Evolutionary conservation across 2,113 vertebrate genomes (phyloP).

Genomic region (Fregetta grallaria): DNA sequence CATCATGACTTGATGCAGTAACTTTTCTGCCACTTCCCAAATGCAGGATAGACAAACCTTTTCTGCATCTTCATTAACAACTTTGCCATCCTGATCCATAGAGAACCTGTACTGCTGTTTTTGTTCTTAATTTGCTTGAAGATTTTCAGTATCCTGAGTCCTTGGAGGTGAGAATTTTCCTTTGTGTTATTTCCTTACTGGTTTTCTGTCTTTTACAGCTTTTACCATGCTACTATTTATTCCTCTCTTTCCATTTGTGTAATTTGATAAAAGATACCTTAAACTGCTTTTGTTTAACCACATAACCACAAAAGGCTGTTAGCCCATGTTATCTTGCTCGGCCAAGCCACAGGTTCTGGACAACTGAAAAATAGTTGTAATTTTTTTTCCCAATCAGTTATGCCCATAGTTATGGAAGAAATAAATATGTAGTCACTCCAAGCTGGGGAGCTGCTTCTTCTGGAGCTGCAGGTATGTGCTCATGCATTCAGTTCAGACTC

Average conservation of each 20-base stretch:
- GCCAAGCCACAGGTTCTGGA: neutral
- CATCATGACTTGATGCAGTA: neutral
- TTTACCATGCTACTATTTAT: neutral
- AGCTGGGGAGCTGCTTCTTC: neutral
- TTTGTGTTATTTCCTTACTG: neutral
- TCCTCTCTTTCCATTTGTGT: neutral
- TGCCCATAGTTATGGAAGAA: neutral
- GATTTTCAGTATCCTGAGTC: neutral
- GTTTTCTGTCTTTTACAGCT: neutral
- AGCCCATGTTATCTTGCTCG: accelerated
- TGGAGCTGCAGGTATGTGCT: neutral
- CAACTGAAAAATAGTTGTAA: neutral
- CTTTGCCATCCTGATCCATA: neutral
- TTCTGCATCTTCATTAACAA: neutral
- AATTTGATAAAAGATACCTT: neutral
- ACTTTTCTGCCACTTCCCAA: neutral
- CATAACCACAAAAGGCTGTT: neutral
- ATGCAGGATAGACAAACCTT: neutral
- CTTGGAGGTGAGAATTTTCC: neutral
- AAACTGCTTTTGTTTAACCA: neutral
- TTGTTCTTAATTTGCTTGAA: neutral
- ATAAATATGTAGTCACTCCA: neutral
- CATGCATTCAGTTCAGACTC: neutral
- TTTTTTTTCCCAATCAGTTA: neutral
- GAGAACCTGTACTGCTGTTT: neutral